Percentiles rank a stretch among this genome's conserved stretches.
These are phyloP conservation scores for Zophobas morio DNA, from an alignment of 1,140 invertebrate genomes.

Conservation along the genomic window DNA sequence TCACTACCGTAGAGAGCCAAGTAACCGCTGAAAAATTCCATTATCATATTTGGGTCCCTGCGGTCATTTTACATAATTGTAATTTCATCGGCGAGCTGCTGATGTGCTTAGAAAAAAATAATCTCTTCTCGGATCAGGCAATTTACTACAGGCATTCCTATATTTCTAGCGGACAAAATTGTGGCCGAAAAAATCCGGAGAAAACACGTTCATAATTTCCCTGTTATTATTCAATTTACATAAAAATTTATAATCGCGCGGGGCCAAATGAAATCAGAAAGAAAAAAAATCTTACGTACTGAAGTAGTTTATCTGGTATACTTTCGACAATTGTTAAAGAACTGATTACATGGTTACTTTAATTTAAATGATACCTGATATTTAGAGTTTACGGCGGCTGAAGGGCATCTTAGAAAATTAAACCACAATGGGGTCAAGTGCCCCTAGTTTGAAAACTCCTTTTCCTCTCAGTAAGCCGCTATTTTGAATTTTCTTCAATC, in stretches of 20 bases:
- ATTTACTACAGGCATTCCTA: neutral
- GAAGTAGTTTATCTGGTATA: too few species aligned
- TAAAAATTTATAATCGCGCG: constrained; percentile 14
- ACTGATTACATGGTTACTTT: too few species aligned
- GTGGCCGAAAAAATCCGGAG: neutral
- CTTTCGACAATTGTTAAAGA: too few species aligned
- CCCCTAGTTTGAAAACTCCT: too few species aligned
- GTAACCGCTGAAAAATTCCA: constrained; percentile 18
- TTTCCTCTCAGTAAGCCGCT: too few species aligned
- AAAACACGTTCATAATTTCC: neutral
- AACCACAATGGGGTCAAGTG: too few species aligned
- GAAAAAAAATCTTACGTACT: too few species aligned
- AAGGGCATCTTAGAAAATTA: too few species aligned
- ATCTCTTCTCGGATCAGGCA: neutral
- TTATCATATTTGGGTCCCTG: constrained; percentile 5
- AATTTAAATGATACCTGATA: too few species aligned
- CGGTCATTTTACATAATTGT: constrained; percentile 14
- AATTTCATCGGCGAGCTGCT: neutral
- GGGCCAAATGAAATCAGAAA: too few species aligned
- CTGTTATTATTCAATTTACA: neutral
- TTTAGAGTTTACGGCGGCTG: too few species aligned
- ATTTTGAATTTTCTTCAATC: too few species aligned
- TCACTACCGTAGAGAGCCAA: neutral
- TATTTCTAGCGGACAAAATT: neutral
- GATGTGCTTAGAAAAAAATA: neutral